A percentile compares a stretch with the other conserved stretches of the same genome.
phyloP scores from a whole-genome alignment of 2,888 invertebrate genomes.

The Cosmia pyralina region DNA sequence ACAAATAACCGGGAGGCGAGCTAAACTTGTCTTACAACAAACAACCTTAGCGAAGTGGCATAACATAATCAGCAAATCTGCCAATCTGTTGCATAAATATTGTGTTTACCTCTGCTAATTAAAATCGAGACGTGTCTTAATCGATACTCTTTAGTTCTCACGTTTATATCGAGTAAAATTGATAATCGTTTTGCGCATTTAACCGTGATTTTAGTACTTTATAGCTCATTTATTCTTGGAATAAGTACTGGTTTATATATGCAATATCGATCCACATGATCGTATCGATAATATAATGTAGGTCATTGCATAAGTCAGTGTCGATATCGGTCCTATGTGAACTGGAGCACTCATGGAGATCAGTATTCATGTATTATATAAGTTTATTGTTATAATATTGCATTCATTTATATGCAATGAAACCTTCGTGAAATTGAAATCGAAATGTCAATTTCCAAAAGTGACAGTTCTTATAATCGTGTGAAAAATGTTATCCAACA shows the following conservation, averaged over 20 bases:
- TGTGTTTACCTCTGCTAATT: not conserved
- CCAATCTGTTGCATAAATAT: slow-evolving; percentile 1
- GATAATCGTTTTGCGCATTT: slow-evolving; percentile 4
- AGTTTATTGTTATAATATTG: slow-evolving; percentile 29
- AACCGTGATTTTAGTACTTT: slow-evolving; percentile 25
- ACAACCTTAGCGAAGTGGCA: not conserved
- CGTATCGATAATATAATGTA: slow-evolving; percentile 47
- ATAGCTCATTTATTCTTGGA: slow-evolving; percentile 10
- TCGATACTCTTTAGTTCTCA: slow-evolving; percentile 9
- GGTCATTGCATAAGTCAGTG: slow-evolving; percentile 54
- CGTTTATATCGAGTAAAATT: slow-evolving; percentile 1
- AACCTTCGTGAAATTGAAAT: slow-evolving; percentile 8
- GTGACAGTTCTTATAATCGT: not conserved
- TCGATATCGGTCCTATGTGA: slow-evolving; percentile 43
- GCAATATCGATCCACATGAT: slow-evolving; percentile 32
- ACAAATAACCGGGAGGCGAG: not conserved
- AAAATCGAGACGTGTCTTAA: not conserved
- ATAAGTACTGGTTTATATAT: slow-evolving; percentile 16
- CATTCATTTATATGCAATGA: slow-evolving; percentile 2
- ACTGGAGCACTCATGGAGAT: slow-evolving; percentile 42
- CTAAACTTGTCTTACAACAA: slow-evolving; percentile 9
- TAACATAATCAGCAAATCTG: not conserved
- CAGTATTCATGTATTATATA: slow-evolving; percentile 25
- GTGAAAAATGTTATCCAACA: slow-evolving; percentile 20
- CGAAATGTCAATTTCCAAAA: slow-evolving; percentile 8